Evolutionary conservation across 2,888 invertebrate species (phyloP), one percentile per base, ranked within the genome.

Genomic region (Bembecia ichneumoniformis): DNA sequence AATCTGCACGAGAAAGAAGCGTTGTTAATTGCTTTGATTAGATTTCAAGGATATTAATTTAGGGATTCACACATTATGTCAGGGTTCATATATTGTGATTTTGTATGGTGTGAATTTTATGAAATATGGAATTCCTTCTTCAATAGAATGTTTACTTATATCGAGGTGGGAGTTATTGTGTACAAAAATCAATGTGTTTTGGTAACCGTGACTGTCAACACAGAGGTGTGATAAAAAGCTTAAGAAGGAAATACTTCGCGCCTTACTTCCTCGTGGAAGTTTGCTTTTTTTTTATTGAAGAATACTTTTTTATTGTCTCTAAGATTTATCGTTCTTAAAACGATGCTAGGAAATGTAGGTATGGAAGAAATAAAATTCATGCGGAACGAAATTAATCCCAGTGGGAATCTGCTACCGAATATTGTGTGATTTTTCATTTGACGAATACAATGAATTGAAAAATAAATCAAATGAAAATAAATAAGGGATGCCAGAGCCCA

Each of bases 11-110:
- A 66, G 63, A 75, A 78, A 74, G 65, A 73, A 76, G 68, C 76
- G 70, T 77, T 70, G 71, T 77, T 84, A 87, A 87, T 87, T 83
- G 83, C 76, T 69, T 77, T 78, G 84, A 87, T 87, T 82, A 77
- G 75, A 84, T 87, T 86, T 83, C 82, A 83, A 87, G 86, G 80
- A 81, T 84, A 83, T 84, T 86, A 87, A 84, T 83, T 76, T 72
- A 71, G 75, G 77, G 75, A 83, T 81, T 83, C 83, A 81, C 76
- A 74, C 75, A 59, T 69, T 74, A 69, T 75, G 76, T 77, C 76
- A 76, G 74, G 75, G 75, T 76, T 81, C 79, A 84, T 86, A 87
- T 79, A 46, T 74, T 84, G 62, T 72, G 74, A 86, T 84, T 87
- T 73, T 71, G 55, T 77, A 82, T 77, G 84, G 75, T 77, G 70